Evolutionary conservation across 2,113 vertebrate genomes (phyloP), one percentile per base, ranked within the genome.

Genomic region (Archilochus colubris): DNA sequence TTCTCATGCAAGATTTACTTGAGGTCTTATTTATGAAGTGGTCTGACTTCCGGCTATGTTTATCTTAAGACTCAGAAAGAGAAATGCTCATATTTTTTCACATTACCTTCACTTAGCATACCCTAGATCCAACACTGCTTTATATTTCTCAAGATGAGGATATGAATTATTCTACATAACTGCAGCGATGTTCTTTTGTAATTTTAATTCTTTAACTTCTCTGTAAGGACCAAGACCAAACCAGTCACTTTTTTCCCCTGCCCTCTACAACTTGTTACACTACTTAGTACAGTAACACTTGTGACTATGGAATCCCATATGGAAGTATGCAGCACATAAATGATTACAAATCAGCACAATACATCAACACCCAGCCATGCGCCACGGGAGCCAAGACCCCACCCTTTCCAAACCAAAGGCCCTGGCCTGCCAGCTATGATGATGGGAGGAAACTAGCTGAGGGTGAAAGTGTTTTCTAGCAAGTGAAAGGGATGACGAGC

Each of bases 301-400:
- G 23, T 28, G 85, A 25, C 62, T 70, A 78, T 77, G 80, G 93
- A 68, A 88, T 59, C 64, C 46, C 1, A 1, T 75, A 88, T 83
- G 90, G 89, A 93, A 93, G 57, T 36, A 61, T 19, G 80, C 57
- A 64, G 53, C 68, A 80, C 0, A 48, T 91, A 63, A 95, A 86
- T 95, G 59, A 94, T 81, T 86, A 92, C 81, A 82, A 10, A 91
- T 93, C 91, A 93, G 89, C 30, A 8, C 48, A 73, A 20, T 43
- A 74, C 95, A 96, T 96, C 92, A 86, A 62, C 53, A 55, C 21
- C 55, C 82, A 96, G 82, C 59, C 90, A 58, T 0, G 72, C 72
- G 82, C 79, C 44, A 17, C 25, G 1, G 79, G 7, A 44, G 87
- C 87, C 82, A 90, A 70, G 72, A 85, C 57, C 46, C 50, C 72